Base-by-base conservation (phyloP, 1,140 invertebrate genomes). In the Pseudomyrmex cubaensis region DNA sequence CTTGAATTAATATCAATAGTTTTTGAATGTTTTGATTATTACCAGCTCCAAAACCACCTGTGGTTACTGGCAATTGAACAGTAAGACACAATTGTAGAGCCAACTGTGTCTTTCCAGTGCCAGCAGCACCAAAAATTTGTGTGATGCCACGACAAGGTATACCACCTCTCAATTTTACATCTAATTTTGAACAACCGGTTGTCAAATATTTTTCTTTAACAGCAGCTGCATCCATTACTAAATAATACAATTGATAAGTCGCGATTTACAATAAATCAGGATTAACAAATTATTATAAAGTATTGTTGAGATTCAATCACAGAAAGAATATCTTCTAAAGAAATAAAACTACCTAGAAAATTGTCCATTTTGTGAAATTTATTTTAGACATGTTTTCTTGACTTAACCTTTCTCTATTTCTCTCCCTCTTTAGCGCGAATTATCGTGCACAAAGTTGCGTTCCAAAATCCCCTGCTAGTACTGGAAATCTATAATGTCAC, bases 81-180 rank as follows among this genome's bases (percentile, higher is more conserved):
- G 94, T 95, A 7, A 97, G 91, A 48, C 94, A 94, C 4, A 98
- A 91, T 93, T 98, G 97, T 44, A 99, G 92, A 87, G 96, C 97
- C 15, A 98, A 90, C 93, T 98, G 98, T 1, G 97, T 98, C 95
- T 98, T 99, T 17, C 98, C 98, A 88, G 95, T 95, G 9, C 97
- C 97, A 93, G 97, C 97, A 92, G 96, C 96, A 13, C 98, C 98
- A 93, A 96, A 96, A 90, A 99, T 95, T 95, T 99, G 98, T 64
- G 97, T 97, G 15, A 99, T 95, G 22, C 97, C 96, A 77, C 95
- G 95, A 78, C 94, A 95, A 44, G 96, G 93, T 69, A 98, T 95
- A n/a, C 98, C 98, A 50, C 97, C 98, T 88, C 93, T 90, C 44
- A 97, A 93, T 78, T 96, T 91, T 35, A 90, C 86, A 93, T 98